phyloP scores from a whole-genome alignment of 2,797 vertebrate genomes.

The Helicolenus hilgendorfi region DNA sequence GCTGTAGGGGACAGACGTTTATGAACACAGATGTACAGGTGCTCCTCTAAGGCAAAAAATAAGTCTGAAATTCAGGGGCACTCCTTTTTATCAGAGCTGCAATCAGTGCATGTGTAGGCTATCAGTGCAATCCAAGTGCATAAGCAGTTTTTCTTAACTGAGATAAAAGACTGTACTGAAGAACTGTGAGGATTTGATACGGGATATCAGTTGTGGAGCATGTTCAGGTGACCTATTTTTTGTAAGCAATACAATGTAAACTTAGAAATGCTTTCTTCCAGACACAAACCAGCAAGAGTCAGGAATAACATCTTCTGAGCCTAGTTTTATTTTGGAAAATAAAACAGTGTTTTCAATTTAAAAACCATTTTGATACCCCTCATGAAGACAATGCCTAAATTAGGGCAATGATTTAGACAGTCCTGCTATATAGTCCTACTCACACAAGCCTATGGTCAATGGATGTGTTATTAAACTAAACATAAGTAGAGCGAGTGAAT shows the following conservation, averaged over 20 bases:
- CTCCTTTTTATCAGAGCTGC: constrained; percentile 38
- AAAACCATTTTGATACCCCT: neutral
- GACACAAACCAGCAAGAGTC: neutral
- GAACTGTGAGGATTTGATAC: constrained; percentile 8
- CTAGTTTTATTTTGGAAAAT: neutral
- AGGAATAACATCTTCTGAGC: constrained; percentile 7
- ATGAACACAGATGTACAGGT: constrained; percentile 40
- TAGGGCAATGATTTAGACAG: neutral
- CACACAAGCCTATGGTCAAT: neutral
- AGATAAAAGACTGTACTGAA: neutral
- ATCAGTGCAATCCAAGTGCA: neutral
- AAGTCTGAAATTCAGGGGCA: constrained; percentile 12
- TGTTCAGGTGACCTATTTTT: constrained; percentile 25
- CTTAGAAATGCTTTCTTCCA: constrained; percentile 18
- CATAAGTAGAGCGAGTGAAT: neutral
- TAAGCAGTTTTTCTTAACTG: neutral
- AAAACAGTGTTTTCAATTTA: constrained; percentile 17
- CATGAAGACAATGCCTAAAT: neutral
- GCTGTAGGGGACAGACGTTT: constrained; percentile 53
- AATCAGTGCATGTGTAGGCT: neutral
- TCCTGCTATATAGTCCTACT: neutral
- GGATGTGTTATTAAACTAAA: neutral
- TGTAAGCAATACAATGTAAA: constrained; percentile 23
- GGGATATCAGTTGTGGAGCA: neutral
- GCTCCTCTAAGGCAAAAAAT: constrained; percentile 31